Evolutionary conservation across 2,888 invertebrate species (phyloP).

Genomic region (Pristionchus fissidentatus): DNA sequence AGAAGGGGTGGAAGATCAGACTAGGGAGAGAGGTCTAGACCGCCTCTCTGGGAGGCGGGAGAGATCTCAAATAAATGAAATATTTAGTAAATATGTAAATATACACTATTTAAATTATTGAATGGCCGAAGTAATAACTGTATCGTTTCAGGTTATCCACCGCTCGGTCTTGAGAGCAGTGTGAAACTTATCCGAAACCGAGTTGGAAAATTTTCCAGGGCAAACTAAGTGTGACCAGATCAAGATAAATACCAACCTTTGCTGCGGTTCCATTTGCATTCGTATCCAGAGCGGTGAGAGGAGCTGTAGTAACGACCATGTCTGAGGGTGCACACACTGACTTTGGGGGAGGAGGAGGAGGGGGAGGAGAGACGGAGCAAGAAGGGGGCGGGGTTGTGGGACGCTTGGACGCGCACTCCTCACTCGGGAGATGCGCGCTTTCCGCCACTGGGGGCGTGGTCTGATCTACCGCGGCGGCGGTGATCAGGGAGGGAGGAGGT

Average conservation of each 20-base stretch:
- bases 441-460: neutral
- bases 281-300: slow-evolving; percentile 46
- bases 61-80: no score
- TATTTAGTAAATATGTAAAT: no score
- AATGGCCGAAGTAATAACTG: no score
- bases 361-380: neutral
- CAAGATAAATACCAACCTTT: neutral
- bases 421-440: slow-evolving; percentile 1
- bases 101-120: no score
- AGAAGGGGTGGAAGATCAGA: no score
- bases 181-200: no score
- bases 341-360: slow-evolving; percentile 37
- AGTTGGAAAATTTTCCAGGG: neutral
- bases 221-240: neutral
- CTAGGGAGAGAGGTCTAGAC: no score
- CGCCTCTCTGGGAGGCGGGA: no score
- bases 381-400: slow-evolving; percentile 11
- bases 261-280: slow-evolving; percentile 20
- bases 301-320: slow-evolving; percentile 36
- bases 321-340: neutral
- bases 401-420: slow-evolving; percentile 21
- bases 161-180: no score
- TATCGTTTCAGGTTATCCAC: no score
- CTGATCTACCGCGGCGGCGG: neutral
- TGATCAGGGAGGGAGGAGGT: slow-evolving; percentile 5